Conservation (phyloP, 2,888 invertebrate genomes). For the Hypselothyrea guttata region DNA sequence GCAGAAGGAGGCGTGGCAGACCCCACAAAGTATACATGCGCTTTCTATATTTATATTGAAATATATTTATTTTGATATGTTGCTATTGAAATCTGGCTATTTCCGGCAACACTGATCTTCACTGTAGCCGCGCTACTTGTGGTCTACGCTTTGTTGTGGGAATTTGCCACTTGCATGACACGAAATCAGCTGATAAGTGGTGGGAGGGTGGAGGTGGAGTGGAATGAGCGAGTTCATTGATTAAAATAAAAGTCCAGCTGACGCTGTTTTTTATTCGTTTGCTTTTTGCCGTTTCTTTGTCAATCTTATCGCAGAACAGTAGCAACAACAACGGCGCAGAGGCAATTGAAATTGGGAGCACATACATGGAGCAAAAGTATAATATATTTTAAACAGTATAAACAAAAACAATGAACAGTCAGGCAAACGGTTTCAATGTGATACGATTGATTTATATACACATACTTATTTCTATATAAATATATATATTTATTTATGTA, state of each 20-base stretch:
- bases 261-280: conserved; percentile 37
- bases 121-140: conserved; percentile 20
- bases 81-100: no score
- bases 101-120: no score
- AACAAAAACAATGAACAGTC: conserved; percentile 24
- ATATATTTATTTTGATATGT: no score
- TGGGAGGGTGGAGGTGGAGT: conserved; percentile 4
- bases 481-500: conserved; percentile 5
- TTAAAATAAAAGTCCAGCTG: conserved; percentile 60
- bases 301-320: conserved; percentile 36
- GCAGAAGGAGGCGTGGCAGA: no score
- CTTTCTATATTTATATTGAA: no score
- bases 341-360: conserved; percentile 27
- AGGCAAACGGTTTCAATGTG: conserved; percentile 7
- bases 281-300: conserved; percentile 46
- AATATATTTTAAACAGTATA: conserved; percentile 15
- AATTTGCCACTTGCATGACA: conserved; percentile 13
- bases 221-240: conserved; percentile 60
- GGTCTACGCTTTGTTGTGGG: conserved; percentile 15
- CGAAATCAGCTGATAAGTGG: conserved; percentile 50
- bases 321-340: conserved; percentile 34
- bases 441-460: conserved; percentile 20
- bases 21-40: no score
- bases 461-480: conserved; percentile 1
- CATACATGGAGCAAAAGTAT: conserved; percentile 4